Evolutionary conservation across 2,113 vertebrate species (phyloP).

Genomic region (Vulpes ferrilata): DNA sequence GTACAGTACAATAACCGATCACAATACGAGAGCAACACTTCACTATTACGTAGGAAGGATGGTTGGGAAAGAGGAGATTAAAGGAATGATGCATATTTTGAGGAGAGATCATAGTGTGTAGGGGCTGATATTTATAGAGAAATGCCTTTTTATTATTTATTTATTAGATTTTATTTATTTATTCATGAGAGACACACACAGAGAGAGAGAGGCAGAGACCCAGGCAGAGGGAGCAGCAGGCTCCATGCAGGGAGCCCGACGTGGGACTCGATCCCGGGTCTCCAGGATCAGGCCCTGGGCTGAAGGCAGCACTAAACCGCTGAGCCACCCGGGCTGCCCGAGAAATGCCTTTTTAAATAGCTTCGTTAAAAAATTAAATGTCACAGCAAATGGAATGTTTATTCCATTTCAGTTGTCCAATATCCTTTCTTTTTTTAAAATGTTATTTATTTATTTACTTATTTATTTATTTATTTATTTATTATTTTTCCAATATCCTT

Average conservation of each 20-base stretch:
- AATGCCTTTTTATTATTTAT: background rate
- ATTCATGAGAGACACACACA: too few species aligned
- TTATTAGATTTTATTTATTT: too few species aligned
- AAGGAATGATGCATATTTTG: background rate
- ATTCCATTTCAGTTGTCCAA: background rate
- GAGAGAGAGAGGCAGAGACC: too few species aligned
- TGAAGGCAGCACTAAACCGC: too few species aligned
- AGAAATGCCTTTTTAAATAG: background rate
- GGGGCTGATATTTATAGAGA: background rate
- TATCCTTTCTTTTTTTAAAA: background rate
- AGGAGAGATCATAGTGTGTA: background rate
- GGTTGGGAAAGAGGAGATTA: constrained; percentile 17
- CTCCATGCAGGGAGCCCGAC: too few species aligned
- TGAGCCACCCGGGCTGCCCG: too few species aligned
- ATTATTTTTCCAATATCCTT: background rate
- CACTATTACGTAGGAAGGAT: background rate
- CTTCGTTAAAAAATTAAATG: background rate
- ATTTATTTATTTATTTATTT: too few species aligned
- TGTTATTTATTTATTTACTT: background rate
- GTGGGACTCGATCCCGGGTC: too few species aligned
- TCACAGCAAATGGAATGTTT: background rate
- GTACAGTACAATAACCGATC: background rate
- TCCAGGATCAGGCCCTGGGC: too few species aligned
- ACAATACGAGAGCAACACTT: constrained; percentile 13
- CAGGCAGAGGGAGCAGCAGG: too few species aligned